Conservation (phyloP, 2,797 vertebrate species). For the Glossophaga mutica region DNA sequence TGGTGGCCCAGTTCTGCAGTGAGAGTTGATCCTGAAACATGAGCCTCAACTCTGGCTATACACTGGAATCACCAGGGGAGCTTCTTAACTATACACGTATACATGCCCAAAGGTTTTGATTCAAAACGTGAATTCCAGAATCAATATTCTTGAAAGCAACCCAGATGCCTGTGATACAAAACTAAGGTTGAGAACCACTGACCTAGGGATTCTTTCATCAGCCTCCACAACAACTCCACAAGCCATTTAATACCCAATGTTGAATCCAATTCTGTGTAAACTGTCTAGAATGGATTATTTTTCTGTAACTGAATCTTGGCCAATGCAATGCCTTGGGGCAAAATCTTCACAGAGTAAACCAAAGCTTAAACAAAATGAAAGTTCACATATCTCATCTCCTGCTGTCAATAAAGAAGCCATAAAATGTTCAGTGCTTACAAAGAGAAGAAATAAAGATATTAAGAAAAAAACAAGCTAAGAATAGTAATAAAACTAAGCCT, state of each 20-base stretch:
- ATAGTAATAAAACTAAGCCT: not conserved
- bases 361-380: not conserved
- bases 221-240: not conserved
- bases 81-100: not conserved
- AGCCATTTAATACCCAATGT: not conserved
- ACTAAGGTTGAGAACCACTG: not conserved
- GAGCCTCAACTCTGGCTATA: not conserved
- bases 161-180: not conserved
- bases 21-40: not conserved
- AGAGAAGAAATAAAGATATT: constrained; percentile 20
- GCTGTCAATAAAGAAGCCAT: not conserved
- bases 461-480: not conserved
- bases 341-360: constrained; percentile 1
- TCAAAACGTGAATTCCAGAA: not conserved
- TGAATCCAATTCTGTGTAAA: not conserved
- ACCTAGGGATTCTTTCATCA: not conserved
- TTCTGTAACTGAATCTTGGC: constrained; percentile 24
- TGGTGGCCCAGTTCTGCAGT: not conserved
- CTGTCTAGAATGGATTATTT: not conserved
- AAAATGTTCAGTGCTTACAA: not conserved
- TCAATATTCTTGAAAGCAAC: not conserved
- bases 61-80: not conserved
- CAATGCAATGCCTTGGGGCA: not conserved
- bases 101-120: not conserved
- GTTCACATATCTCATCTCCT: not conserved